These are phyloP conservation scores for Pteria penguin DNA, from an alignment of 2,888 invertebrate genomes.

Conservation along the genomic window DNA sequence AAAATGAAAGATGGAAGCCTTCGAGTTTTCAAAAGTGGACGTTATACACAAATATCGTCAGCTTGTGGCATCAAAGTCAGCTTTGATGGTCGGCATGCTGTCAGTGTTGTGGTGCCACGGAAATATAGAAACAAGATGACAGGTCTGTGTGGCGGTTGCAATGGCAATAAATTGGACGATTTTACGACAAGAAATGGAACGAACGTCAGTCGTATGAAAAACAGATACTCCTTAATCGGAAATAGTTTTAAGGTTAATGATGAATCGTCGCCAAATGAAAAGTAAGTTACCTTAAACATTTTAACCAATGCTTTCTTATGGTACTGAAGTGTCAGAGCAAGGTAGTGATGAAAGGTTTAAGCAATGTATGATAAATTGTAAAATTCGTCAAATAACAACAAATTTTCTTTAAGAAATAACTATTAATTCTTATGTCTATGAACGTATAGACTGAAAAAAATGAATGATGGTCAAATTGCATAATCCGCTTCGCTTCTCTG, in stretches of 20 bases:
- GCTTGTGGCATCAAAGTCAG: constrained; percentile 50
- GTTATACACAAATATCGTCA: constrained; percentile 20
- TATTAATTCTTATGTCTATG: too few relatives aligned
- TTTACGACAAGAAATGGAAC: constrained; percentile 25
- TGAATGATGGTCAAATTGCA: too few relatives aligned
- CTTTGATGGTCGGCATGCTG: constrained; percentile 52
- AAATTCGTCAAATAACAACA: neutral
- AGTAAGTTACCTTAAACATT: too few relatives aligned
- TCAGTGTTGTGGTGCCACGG: constrained; percentile 46
- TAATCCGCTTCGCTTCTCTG: too few relatives aligned
- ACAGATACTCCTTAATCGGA: constrained; percentile 26
- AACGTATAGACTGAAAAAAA: too few relatives aligned
- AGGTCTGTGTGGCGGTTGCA: constrained; percentile 63
- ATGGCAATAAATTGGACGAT: constrained; percentile 52
- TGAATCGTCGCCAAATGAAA: neutral
- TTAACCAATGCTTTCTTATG: neutral
- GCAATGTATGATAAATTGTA: too few relatives aligned
- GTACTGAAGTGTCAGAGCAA: neutral
- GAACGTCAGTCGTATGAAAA: constrained; percentile 1
- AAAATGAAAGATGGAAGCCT: constrained; percentile 13
- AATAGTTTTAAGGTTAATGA: constrained; percentile 26
- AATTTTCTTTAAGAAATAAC: too few relatives aligned
- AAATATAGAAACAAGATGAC: constrained; percentile 38
- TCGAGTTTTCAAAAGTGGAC: constrained; percentile 23
- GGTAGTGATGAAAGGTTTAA: too few relatives aligned